Evolutionary conservation across 2,113 vertebrate species (phyloP), one percentile per base, ranked within the genome.

Genomic region (Tinamus guttatus): DNA sequence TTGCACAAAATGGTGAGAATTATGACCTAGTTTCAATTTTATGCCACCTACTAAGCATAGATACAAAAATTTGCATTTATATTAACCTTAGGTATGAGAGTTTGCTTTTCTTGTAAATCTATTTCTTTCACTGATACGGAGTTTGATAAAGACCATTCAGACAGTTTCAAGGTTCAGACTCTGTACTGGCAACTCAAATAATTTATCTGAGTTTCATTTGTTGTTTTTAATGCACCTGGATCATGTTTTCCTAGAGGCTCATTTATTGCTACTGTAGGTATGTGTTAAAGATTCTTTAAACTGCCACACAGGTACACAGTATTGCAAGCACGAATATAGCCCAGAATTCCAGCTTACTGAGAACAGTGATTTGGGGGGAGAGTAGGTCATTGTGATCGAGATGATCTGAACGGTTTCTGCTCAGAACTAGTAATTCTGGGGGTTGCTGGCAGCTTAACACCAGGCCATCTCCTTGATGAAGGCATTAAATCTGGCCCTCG

Each of bases 11-110:
- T 58, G 36, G 51, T 78, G 58, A 97, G 58, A 96, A 90, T 97
- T 97, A 89, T 92, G 95, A 84, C 56, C 47, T 81, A 92, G 91
- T 97, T 96, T 97, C 22, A 77, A 69, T 94, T 95, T 97, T 96
- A 84, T 95, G 94, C 77, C 58, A 68, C 82, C 79, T 81, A 68
- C 71, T 92, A 90, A 82, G 76, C 67, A 94, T 77, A 93, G 85
- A 90, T 95, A 95, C 84, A 65, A 82, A 80, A 69, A 77, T 49
- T 52, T 82, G 17, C 36, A 52, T 94, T 87, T 64, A 62, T 94
- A 75, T 64, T 88, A 51, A 85, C 16, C 68, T 67, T 88, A 90
- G 49, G 10, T 81, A 51, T n/a, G 40, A 79, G 65, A 81, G 69
- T 90, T 93, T 96, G 47, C 83, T 95, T 84, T 79, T 45, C 75